Conservation (phyloP, 1,140 invertebrate genomes). For the Tribolium castaneum region DNA sequence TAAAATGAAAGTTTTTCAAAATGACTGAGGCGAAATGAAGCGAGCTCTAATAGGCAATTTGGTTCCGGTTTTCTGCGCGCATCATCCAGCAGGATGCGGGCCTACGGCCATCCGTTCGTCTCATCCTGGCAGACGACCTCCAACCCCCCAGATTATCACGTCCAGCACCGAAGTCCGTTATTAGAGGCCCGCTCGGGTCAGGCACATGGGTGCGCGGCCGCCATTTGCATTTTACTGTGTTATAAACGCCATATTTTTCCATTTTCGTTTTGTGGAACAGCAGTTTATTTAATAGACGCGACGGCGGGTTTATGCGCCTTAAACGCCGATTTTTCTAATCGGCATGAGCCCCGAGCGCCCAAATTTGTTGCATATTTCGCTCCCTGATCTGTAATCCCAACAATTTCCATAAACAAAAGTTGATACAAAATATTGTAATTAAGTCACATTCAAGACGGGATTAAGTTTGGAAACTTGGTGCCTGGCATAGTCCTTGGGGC, state of each 20-base stretch:
- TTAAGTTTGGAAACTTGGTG: constrained; percentile 20
- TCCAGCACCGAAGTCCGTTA: constrained; percentile 22
- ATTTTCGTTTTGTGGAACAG: constrained; percentile 17
- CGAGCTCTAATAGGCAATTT: constrained; percentile 33
- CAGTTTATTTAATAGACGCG: constrained; percentile 27
- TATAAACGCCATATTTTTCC: constrained; percentile 24
- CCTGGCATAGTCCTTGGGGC: constrained; percentile 8
- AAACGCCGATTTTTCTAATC: neutral
- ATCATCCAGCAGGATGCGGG: constrained; percentile 21
- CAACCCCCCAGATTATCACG: constrained; percentile 28
- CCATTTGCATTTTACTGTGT: constrained; percentile 25
- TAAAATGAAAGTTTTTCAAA: constrained; percentile 35
- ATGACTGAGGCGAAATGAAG: constrained; percentile 33
- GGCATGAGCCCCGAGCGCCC: neutral
- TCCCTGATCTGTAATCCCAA: neutral
- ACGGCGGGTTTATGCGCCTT: neutral
- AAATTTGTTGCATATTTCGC: neutral
- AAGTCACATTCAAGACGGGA: constrained; percentile 19
- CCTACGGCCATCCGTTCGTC: constrained; percentile 22
- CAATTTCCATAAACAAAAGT: constrained; percentile 1
- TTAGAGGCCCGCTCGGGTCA: neutral
- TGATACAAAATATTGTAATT: constrained; percentile 31
- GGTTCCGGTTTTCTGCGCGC: constrained; percentile 30
- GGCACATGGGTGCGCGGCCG: neutral
- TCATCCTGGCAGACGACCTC: constrained; percentile 17